These are phyloP conservation scores for Drosophila azteca DNA, from an alignment of 1,140 invertebrate genomes.

Conservation along the genomic window DNA sequence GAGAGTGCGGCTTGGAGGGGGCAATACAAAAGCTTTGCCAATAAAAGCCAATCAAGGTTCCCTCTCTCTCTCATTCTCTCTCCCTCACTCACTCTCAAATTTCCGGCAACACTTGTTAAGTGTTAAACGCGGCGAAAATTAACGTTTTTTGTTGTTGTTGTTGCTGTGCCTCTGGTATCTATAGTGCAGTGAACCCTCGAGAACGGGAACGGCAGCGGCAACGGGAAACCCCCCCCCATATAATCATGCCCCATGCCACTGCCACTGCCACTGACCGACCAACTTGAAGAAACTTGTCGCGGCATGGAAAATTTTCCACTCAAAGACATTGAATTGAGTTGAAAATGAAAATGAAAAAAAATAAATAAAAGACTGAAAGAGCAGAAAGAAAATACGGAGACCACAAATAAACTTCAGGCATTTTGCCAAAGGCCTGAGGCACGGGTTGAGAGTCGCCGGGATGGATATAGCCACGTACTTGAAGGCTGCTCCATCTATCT, in stretches of 20 bases:
- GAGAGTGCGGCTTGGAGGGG: neutral
- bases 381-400: neutral
- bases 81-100: constrained; percentile 28
- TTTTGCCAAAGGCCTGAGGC: constrained; percentile 26
- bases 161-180: neutral
- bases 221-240: constrained; percentile 2
- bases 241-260: too few species aligned
- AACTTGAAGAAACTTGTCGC: constrained; percentile 19
- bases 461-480: constrained; percentile 24
- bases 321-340: constrained; percentile 54
- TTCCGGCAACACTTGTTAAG: constrained; percentile 48
- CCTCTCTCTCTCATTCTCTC: constrained; percentile 13
- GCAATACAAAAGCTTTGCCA: constrained; percentile 34
- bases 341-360: constrained; percentile 26
- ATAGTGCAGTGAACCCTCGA: constrained; percentile 43
- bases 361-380: constrained; percentile 2
- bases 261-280: constrained; percentile 1
- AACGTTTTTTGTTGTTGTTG: constrained; percentile 7
- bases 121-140: constrained; percentile 32
- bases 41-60: constrained; percentile 47
- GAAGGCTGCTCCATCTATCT: constrained; percentile 6
- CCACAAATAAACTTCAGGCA: constrained; percentile 44
- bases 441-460: constrained; percentile 4
- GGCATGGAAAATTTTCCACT: constrained; percentile 70
- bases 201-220: neutral